Conservation (phyloP, 1,140 invertebrate genomes). For the Reticulitermes speratus region DNA sequence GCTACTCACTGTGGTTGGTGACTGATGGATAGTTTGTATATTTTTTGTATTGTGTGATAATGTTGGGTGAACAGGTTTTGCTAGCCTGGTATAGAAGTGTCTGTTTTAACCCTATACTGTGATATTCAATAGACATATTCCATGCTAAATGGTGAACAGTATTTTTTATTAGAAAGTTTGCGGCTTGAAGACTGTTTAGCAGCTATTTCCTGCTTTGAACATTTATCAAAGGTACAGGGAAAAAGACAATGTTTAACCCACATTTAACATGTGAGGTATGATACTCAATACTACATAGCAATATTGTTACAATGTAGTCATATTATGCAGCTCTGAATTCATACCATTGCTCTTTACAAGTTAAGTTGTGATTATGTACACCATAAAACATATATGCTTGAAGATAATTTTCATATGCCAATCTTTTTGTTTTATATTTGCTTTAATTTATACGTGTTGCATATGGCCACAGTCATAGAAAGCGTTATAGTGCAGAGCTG, state of each 20-base stretch:
- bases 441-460: background rate
- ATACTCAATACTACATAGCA: background rate
- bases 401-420: background rate
- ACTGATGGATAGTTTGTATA: background rate
- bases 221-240: background rate
- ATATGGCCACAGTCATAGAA: background rate
- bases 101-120: background rate
- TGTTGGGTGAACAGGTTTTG: background rate
- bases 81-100: constrained; percentile 1
- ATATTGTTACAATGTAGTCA: background rate
- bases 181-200: background rate
- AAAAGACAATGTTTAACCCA: background rate
- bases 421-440: background rate
- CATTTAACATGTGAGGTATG: background rate
- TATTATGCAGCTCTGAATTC: background rate
- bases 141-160: constrained; percentile 15
- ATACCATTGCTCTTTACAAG: background rate
- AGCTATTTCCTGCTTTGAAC: background rate
- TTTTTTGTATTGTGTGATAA: background rate
- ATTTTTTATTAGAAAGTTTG: background rate
- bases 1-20: background rate
- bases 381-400: background rate
- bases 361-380: background rate
- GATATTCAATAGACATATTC: background rate
- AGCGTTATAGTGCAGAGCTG: background rate